Base-by-base conservation (phyloP, 2,888 invertebrate genomes). In the Galerucella pusilla region DNA sequence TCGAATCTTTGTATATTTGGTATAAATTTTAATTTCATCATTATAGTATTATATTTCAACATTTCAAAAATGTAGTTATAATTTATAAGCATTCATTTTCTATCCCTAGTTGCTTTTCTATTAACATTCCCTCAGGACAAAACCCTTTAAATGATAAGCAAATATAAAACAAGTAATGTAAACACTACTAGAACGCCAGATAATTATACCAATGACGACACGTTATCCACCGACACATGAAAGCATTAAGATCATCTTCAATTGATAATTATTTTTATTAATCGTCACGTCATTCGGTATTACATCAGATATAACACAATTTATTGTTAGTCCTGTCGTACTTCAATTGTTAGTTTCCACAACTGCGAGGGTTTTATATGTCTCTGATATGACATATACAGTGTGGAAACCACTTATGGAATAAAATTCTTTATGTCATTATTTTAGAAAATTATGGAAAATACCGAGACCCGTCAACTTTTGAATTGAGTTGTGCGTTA, bases 121-220 rank as follows among this genome's bases (percentile, higher is more conserved):
- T 14, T 64, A 42, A 20, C 65, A 60, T 73, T 74, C 71, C 67
- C 74, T n/a, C 14, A 65, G 73, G 72, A 77, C 77, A 68, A 11
- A 72, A 71, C 52, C 60, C 60, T 67, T 74, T 75, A 77, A 77
- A 75, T 73, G 78, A 25, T 76, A 63, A 66, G 75, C 66, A 78
- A 75, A 78, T 71, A 76, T 14, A 64, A 68, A 68, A 63, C 16
- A 57, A 61, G 65, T 69, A 77, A 72, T 71, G 65, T 67, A 77
- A 77, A 79, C 73, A 75, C n/a, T 67, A 76, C 46, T 75, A 71
- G 67, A 76, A 71, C 75, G 76, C 76, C 73, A 77, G 73, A 69
- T 77, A 76, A 75, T 77, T 78, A 75, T 67, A 60, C 14, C 5
- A 70, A 54, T 52, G 49, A 64, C 52, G n/a, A 57, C 68, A 66